Base-by-base conservation (phyloP, 1,140 invertebrate species). In the Ceratina australensis region DNA sequence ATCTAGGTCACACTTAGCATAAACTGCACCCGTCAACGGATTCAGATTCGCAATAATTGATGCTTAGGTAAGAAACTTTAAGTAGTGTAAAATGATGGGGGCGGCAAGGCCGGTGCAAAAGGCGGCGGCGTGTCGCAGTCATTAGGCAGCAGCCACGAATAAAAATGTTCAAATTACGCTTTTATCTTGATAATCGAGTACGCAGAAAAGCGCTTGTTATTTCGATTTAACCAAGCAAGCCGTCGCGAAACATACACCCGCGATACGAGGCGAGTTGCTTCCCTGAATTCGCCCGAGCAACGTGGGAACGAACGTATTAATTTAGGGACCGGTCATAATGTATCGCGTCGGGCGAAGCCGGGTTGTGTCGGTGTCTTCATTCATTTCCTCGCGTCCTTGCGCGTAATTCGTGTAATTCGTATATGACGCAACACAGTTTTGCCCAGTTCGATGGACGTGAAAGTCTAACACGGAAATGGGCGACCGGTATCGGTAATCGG, bases 1-100 rank as follows among this genome's bases (percentile, higher is more conserved):
- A 12, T 16, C 73, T 69, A 61, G 47, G 16, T 13, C 57, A 26
- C 78, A 47, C 13, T 49, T 66, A 61, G 67, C 68, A 66, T 66
- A 18, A 78, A 72, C 69, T 42, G 69, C 65, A 52, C 15, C 57
- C 10, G 33, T 42, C 59, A 54, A 79, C 64, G 56, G 61, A 57
- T 83, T 60, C 78, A 67, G 68, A 78, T 78, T 71, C 50, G 22
- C 79, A 79, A 84, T 83, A 86, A 82, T 86, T 79, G 66, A 52
- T 33, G 61, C 33, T 84, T 84, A 71, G 64, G 78, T 52, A 83
- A 78, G 61, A 69, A 12, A 16, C 22, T 18, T 5, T 49, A 24
- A 78, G 64, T 67, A 54, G 72, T 64, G 82, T 47, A 82, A 81
- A n/a, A 80, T 64, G 54, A 79, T 52, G 76, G 74, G 66, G 82